These are phyloP conservation scores for Platyrinchus mystaceus DNA, from an alignment of 2,797 vertebrate genomes.

Conservation along the genomic window DNA sequence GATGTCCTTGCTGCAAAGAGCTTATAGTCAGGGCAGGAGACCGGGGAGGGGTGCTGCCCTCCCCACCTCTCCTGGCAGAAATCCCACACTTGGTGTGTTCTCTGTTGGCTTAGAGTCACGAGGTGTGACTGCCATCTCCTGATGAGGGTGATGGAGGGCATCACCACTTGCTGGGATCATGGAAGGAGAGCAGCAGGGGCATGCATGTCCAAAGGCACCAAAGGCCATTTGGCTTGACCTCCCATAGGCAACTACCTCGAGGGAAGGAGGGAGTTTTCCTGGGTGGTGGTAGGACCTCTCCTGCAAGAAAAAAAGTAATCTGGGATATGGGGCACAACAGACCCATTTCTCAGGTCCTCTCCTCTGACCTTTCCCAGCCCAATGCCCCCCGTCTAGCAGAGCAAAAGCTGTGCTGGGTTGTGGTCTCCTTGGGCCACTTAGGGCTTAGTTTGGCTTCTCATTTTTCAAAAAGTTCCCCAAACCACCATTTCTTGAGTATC, in stretches of 20 bases:
- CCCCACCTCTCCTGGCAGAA: not conserved
- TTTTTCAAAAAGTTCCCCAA: not conserved
- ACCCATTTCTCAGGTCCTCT: not conserved
- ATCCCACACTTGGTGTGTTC: fast-evolving
- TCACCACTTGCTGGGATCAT: not conserved
- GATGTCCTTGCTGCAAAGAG: not conserved
- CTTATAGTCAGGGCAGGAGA: not conserved
- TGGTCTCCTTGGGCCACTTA: not conserved
- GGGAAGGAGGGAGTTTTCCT: not conserved
- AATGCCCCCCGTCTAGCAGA: not conserved
- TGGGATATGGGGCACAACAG: not conserved
- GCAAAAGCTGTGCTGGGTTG: fast-evolving
- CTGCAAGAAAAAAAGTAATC: not conserved
- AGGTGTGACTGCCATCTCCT: not conserved
- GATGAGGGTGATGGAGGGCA: not conserved
- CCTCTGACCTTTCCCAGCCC: not conserved
- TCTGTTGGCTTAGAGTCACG: not conserved
- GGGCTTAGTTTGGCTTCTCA: not conserved
- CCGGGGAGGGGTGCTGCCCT: not conserved
- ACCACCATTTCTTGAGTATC: fast-evolving
- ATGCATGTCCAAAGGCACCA: not conserved
- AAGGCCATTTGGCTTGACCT: not conserved
- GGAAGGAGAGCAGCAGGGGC: not conserved
- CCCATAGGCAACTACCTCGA: too few relatives aligned
- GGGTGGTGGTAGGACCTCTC: not conserved